Evolutionary conservation across 1,140 invertebrate genomes (phyloP), one percentile per base, ranked within the genome.

Genomic region (Heliconius congener): DNA sequence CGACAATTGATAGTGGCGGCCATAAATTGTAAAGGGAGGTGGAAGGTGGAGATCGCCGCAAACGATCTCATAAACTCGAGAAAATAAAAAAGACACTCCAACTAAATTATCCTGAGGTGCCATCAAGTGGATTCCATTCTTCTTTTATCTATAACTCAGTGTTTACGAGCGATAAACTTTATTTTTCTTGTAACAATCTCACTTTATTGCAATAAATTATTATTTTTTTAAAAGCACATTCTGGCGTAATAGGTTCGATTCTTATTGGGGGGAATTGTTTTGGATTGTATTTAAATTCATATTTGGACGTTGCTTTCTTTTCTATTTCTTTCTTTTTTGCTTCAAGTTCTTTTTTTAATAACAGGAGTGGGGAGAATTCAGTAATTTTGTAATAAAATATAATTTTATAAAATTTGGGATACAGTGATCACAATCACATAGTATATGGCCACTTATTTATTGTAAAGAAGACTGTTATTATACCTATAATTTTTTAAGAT

Each of bases 31-130:
- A 78, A 78, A 79, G 80, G 80, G 70, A 80, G 78, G 60, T 77
- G 23, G 74, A 52, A 80, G 78, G 60, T 77, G 23, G 74, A 52
- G 72, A 85, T 81, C 80, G 77, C 80, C 81, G 78, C 81, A 81
- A 84, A 86, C 82, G 82, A 83, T 81, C 84, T 86, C 85, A 82
- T 87, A 87, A 87, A 87, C 74, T 82, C 57, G 77, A 81, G 82
- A 80, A 85, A 86, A 85, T 87, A 86, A 87, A 86, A 23, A 86
- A 83, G 79, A 78, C 82, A 84, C 83, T 83, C 81, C 78, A 77
- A 80, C 76, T 85, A 86, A 87, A 87, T 86, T 85, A 87, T 84
- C 75, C 84, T 73, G 75, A 80, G 80, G 80, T 81, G 78, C 82
- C 71, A 80, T 81, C 78, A 79, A 78, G 66, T 79, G 55, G 42